A percentile compares a stretch with the other conserved stretches of the same genome.
Conservation (phyloP, 2,888 invertebrate species). For the Agonopterix subpropinquella region DNA sequence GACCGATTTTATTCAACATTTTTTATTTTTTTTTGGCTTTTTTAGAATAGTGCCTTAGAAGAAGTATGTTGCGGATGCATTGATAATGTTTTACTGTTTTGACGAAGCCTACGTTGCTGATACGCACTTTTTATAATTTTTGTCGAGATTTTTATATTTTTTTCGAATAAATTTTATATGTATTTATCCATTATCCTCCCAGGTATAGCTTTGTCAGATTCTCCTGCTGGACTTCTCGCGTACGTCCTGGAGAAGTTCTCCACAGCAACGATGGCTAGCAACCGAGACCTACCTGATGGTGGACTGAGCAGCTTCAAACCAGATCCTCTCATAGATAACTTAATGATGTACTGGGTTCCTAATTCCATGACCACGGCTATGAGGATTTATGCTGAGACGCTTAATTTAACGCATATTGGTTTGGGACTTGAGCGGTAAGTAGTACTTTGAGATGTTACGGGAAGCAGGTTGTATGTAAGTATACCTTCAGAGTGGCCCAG, state of each 20-base stretch:
- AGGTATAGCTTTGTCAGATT: conserved; percentile 83
- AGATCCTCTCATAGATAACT: conserved; percentile 82
- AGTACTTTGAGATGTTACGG: no score
- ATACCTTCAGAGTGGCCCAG: no score
- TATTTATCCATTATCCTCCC: conserved; percentile 11
- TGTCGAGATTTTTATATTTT: no score
- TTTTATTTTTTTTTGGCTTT: no score
- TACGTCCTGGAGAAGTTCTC: conserved; percentile 91
- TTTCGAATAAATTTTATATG: no score
- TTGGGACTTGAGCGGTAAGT: conserved; percentile 46
- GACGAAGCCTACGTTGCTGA: no score
- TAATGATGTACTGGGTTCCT: conserved; percentile 87
- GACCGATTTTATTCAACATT: no score
- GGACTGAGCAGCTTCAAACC: conserved; percentile 76
- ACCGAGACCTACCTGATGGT: conserved; percentile 73
- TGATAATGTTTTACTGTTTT: no score
- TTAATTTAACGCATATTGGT: conserved; percentile 22
- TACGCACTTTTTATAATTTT: no score
- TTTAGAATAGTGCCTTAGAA: no score
- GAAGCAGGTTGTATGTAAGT: no score
- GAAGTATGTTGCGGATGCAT: no score
- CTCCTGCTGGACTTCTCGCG: conserved; percentile 86
- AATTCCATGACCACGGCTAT: conserved; percentile 80
- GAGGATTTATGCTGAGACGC: conserved; percentile 80
- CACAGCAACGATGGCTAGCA: not conserved